These are phyloP conservation scores for Brachymystax lenok DNA, from an alignment of 2,797 vertebrate species.

Conservation along the genomic window DNA sequence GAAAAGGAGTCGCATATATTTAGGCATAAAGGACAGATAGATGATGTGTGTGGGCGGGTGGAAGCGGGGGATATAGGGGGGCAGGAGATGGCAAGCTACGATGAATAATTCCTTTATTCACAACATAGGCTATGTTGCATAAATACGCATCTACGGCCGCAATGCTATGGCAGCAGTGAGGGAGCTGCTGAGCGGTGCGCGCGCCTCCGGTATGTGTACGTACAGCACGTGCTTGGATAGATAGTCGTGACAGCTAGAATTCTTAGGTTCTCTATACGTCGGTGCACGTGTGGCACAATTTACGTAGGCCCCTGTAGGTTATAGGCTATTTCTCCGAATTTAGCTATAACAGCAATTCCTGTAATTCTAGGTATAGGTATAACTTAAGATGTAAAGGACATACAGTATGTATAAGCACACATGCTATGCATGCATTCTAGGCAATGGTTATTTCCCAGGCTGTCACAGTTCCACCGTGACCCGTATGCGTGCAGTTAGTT, in stretches of 20 bases:
- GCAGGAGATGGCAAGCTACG: neutral
- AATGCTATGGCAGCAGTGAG: neutral
- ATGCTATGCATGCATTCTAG: neutral
- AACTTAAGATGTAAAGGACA: neutral
- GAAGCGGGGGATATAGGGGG: neutral
- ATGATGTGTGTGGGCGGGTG: neutral
- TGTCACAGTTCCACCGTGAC: neutral
- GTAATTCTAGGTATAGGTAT: neutral
- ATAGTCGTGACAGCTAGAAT: slow-evolving; percentile 9
- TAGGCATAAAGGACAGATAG: neutral
- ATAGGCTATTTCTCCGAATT: neutral
- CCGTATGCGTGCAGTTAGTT: neutral
- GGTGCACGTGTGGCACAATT: neutral
- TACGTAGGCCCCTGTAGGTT: no score
- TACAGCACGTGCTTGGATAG: slow-evolving; percentile 10
- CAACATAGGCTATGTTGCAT: neutral
- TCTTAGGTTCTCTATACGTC: neutral
- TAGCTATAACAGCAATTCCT: neutral
- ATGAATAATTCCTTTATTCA: neutral
- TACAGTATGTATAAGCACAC: neutral
- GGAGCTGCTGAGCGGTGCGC: neutral
- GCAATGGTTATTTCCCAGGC: neutral
- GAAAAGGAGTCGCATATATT: neutral
- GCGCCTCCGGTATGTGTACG: neutral
- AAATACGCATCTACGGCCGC: neutral